A percentile compares a stretch with the other conserved stretches of the same genome.
phyloP scores from a whole-genome alignment of 64 coral and sea anemone species.

The Pocillopora verrucosa region DNA sequence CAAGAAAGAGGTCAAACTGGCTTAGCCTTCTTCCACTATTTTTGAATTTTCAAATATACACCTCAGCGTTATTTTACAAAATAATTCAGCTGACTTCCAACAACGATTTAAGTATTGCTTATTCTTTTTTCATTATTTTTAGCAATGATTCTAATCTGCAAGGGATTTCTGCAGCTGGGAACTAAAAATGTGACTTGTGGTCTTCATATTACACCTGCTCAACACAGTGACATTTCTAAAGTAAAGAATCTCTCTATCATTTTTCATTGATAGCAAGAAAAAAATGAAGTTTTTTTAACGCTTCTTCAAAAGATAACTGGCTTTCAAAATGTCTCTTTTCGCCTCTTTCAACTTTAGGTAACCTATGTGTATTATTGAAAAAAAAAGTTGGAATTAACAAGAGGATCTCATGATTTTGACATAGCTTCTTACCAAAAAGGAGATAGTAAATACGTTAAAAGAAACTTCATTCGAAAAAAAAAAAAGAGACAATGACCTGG shows the following conservation, averaged over 20 bases:
- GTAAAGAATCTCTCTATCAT: constrained; percentile 17
- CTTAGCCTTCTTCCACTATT: too few relatives aligned
- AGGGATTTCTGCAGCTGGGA: constrained; percentile 31
- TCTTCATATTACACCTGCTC: constrained; percentile 14
- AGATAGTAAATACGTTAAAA: not conserved
- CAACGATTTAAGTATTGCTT: not conserved
- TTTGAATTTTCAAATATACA: not conserved
- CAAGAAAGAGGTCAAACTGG: too few relatives aligned
- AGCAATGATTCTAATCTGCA: constrained; percentile 8
- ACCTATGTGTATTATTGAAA: too few relatives aligned
- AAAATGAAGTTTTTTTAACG: constrained; percentile 8
- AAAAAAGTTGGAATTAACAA: not conserved
- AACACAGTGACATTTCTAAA: constrained; percentile 14
- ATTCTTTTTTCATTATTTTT: not conserved
- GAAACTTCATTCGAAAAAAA: not conserved
- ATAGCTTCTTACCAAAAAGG: not conserved
- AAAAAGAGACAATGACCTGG: not conserved
- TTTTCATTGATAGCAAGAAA: not conserved
- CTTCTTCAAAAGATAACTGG: not conserved
- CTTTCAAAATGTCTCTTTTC: not conserved
- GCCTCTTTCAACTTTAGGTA: too few relatives aligned
- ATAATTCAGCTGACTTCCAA: not conserved
- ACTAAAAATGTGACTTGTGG: constrained; percentile 17
- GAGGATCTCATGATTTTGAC: not conserved
- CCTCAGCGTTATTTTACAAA: not conserved